Base-by-base conservation (phyloP, 2,888 invertebrate species). In the Anoplius nigerrimus region DNA sequence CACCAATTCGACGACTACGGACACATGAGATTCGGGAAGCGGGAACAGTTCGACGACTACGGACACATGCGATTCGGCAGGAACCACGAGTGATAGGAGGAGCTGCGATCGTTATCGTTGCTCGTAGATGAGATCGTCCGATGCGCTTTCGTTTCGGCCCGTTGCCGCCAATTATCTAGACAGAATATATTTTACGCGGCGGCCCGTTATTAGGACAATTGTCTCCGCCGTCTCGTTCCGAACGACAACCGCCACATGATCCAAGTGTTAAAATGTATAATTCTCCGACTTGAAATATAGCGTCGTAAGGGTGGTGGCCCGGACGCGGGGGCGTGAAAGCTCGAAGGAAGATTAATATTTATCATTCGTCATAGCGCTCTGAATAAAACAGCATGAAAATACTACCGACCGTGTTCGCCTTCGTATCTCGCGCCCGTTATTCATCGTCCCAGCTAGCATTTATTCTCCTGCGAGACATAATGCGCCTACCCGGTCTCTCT, bases 1-100 rank as follows among this genome's bases (percentile, higher is more conserved):
- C 34, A 93, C 68, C 90, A 92, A 20, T 94, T 93, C 76, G 94
- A 94, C 75, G 94, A 94, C 84, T 95, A 94, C 78, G 94, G 94
- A 0, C 94, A 94, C 80, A 90, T 94, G 89, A 89, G 94, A 48
- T 48, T 48, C 16, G 48, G 48, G 13, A 48, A 48, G 48, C 48
- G 48, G 1, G 16, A 48, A 8, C 78, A 82, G 0, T 91, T 91
- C 76, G 91, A 92, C 53, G 93, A 93, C 83, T 93, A 93, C 76
- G 92, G 91, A 0, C 89, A 94, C 82, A 89, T 93, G 85, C 75
- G 92, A 71, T 94, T 94, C 81, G 94, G 94, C 13, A 90, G 93
- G 71, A 92, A 75, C 62, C 78, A 76, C 63, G 77, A 82, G 42
- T 83, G 71, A 74, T 43, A n/a, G n/a, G 52, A 69, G 18, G 2